These are phyloP conservation scores for Sphaeridia pumilis DNA, from an alignment of 2,888 invertebrate genomes.

Conservation along the genomic window DNA sequence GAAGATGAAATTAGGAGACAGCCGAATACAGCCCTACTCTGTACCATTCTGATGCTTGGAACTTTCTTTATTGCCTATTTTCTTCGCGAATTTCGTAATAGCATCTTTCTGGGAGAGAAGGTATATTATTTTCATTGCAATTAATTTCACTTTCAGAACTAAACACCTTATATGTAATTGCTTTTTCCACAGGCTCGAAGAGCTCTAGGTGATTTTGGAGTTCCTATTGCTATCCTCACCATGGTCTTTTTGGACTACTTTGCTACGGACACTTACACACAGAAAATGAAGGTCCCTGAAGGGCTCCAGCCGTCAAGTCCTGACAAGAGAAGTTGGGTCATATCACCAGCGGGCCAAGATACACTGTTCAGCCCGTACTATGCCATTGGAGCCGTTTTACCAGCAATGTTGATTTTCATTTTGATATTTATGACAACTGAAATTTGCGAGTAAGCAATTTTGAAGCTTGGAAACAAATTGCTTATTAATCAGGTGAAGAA, in stretches of 20 bases:
- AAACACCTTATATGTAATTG: too few relatives aligned
- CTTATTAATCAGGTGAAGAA: too few relatives aligned
- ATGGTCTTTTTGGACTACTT: conserved; percentile 72
- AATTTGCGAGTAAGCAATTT: conserved; percentile 88
- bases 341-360: conserved; percentile 57
- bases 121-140: too few relatives aligned
- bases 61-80: conserved; percentile 92
- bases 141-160: too few relatives aligned
- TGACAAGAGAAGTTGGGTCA: conserved; percentile 60
- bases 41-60: conserved; percentile 75
- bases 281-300: conserved; percentile 67
- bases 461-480: not conserved
- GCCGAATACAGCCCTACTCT: conserved; percentile 92
- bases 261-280: conserved; percentile 69
- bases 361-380: conserved; percentile 61
- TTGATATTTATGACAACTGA: conserved; percentile 95
- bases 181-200: conserved; percentile 57
- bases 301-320: conserved; percentile 68
- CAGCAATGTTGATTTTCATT: conserved; percentile 87
- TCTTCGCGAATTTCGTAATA: conserved; percentile 82
- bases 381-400: conserved; percentile 66
- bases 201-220: conserved; percentile 89
- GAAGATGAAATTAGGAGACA: conserved; percentile 41
- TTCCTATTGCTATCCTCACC: conserved; percentile 85
- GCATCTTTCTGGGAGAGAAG: conserved; percentile 85